phyloP scores from a whole-genome alignment of 2,888 invertebrate genomes.

The Andricus curvator region DNA sequence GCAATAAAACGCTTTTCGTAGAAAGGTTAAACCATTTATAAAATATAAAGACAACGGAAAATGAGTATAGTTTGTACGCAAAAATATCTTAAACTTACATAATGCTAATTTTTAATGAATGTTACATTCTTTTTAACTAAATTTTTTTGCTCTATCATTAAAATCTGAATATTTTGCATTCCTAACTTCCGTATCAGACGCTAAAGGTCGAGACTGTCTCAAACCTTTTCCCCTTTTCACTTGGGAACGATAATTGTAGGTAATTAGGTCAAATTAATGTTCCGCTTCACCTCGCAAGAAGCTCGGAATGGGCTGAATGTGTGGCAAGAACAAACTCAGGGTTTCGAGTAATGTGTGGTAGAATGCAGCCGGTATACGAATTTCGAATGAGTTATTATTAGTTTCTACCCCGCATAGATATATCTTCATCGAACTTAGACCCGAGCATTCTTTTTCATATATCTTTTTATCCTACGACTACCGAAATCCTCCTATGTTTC shows the following conservation, averaged over 20 bases:
- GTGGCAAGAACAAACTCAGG: constrained; percentile 12
- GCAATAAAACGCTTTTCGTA: neutral
- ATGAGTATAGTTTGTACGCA: no score
- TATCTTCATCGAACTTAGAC: neutral
- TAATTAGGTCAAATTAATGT: constrained; percentile 63
- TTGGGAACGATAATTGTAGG: constrained; percentile 57
- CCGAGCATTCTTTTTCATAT: neutral
- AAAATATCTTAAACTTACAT: no score
- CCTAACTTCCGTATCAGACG: neutral
- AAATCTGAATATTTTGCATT: neutral
- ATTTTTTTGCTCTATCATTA: neutral
- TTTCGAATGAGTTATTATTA: constrained; percentile 44
- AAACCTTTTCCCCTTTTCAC: constrained; percentile 40
- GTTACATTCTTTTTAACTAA: neutral
- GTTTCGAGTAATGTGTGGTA: constrained; percentile 10
- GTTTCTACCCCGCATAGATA: neutral
- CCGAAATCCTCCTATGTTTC: neutral
- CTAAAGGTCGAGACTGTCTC: constrained; percentile 18
- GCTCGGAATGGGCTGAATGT: constrained; percentile 31
- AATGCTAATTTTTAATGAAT: neutral
- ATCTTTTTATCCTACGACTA: neutral
- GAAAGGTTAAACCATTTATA: no score
- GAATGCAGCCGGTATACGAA: neutral
- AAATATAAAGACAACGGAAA: no score
- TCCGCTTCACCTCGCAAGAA: constrained; percentile 49